Conservation (phyloP, 92 coral and sea anemone species). For the Umimayanthus chanpuru region DNA sequence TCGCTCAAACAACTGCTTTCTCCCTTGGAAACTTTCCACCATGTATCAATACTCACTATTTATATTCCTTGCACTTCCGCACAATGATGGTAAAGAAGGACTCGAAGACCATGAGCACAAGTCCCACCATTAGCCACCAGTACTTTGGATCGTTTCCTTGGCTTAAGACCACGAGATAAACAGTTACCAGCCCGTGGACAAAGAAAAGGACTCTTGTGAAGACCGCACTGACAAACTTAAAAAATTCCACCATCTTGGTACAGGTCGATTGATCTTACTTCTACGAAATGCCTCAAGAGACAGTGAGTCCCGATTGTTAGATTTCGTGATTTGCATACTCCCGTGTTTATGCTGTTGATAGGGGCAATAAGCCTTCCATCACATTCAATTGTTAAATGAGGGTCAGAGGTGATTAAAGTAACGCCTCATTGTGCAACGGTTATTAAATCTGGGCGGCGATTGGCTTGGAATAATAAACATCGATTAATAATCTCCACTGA, state of each 20-base stretch:
- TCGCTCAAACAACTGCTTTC: background rate
- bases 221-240: slow-evolving; percentile 74
- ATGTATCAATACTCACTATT: slow-evolving; percentile 77
- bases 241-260: slow-evolving; percentile 63
- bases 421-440: slow-evolving; percentile 20
- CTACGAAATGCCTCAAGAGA: slow-evolving; percentile 9
- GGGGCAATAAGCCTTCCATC: background rate
- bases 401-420: slow-evolving; percentile 40
- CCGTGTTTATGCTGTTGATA: slow-evolving; percentile 48
- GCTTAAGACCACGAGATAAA: slow-evolving; percentile 61
- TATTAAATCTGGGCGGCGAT: slow-evolving; percentile 16
- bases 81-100: slow-evolving; percentile 84
- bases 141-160: slow-evolving; percentile 46
- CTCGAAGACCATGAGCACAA: slow-evolving; percentile 75
- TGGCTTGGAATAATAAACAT: slow-evolving; percentile 4
- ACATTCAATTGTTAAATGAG: background rate
- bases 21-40: background rate
- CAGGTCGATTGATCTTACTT: background rate
- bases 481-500: background rate
- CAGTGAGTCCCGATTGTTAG: background rate
- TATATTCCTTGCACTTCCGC: slow-evolving; percentile 89
- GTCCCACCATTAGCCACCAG: slow-evolving; percentile 87
- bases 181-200: slow-evolving; percentile 76
- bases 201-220: slow-evolving; percentile 87
- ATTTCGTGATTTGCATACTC: slow-evolving; percentile 42